Evolutionary conservation across 2,797 vertebrate species (phyloP).

Genomic region (Oryzias dopingdopingensis): DNA sequence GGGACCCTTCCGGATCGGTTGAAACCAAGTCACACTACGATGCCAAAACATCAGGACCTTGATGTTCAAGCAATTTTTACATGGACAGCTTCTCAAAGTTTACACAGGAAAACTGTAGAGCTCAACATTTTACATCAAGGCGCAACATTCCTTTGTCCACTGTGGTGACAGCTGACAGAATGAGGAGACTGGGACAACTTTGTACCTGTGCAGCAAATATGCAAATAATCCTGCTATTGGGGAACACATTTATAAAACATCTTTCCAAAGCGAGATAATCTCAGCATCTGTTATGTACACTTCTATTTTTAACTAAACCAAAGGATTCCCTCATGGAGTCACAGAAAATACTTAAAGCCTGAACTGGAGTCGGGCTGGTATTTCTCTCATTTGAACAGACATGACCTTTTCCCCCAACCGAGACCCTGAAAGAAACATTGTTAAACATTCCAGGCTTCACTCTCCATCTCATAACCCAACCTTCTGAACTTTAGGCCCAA

Average conservation of each 20-base stretch:
- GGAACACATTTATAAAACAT: no score
- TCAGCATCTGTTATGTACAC: no score
- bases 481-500: constrained; percentile 42
- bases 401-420: constrained; percentile 6
- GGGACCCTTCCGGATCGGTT: constrained; percentile 35
- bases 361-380: no score
- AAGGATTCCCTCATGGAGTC: no score
- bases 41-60: constrained; percentile 49
- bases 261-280: no score
- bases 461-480: constrained; percentile 58
- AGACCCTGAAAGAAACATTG: constrained; percentile 32
- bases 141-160: constrained; percentile 57
- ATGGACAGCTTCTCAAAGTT: constrained; percentile 32
- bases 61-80: constrained; percentile 42
- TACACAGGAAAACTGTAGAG: constrained; percentile 47
- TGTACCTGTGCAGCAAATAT: constrained; percentile 3
- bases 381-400: constrained; percentile 6
- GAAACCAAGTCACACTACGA: constrained; percentile 43
- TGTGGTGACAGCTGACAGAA: constrained; percentile 35
- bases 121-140: constrained; percentile 50
- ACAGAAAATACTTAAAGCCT: no score
- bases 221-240: constrained; percentile 8
- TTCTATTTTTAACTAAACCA: no score
- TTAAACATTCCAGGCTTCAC: constrained; percentile 50
- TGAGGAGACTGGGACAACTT: constrained; percentile 38